phyloP scores from a whole-genome alignment of 1,140 invertebrate species.

The Habropoda laboriosa region DNA sequence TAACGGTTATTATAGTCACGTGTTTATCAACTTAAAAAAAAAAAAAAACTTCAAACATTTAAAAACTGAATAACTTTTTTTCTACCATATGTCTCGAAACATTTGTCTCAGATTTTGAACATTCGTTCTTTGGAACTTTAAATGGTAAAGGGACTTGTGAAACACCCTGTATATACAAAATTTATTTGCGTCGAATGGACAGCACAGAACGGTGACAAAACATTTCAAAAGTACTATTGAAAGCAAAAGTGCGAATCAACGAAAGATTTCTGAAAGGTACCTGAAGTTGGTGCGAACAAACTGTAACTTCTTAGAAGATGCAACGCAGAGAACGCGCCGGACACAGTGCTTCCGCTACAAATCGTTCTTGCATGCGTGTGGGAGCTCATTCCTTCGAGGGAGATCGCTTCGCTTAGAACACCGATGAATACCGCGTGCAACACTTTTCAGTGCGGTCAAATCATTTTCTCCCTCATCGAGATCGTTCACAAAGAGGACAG shows the following conservation, averaged over 20 bases:
- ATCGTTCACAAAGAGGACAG: too few relatives aligned
- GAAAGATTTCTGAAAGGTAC: conserved; percentile 41
- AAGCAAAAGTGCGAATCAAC: too few relatives aligned
- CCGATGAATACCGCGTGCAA: neutral
- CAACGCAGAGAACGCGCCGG: conserved; percentile 70
- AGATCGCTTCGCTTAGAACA: neutral
- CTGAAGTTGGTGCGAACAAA: conserved; percentile 67
- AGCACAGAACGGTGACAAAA: too few relatives aligned
- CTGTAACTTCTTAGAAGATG: conserved; percentile 73
- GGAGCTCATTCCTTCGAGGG: conserved; percentile 57
- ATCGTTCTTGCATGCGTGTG: conserved; percentile 60
- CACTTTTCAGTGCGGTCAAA: neutral
- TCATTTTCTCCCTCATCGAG: neutral
- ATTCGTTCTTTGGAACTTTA: too few relatives aligned
- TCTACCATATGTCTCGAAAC: too few relatives aligned
- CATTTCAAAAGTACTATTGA: neutral
- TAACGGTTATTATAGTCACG: neutral
- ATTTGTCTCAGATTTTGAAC: too few relatives aligned
- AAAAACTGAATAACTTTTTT: too few relatives aligned
- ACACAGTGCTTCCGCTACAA: conserved; percentile 53
- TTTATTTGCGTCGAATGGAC: too few relatives aligned
- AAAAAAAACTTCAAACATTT: neutral
- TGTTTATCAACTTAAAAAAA: neutral
- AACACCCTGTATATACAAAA: too few relatives aligned
- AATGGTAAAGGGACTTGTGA: too few relatives aligned